These are phyloP conservation scores for Platanista minor DNA, from an alignment of 2,113 vertebrate genomes.

Conservation along the genomic window DNA sequence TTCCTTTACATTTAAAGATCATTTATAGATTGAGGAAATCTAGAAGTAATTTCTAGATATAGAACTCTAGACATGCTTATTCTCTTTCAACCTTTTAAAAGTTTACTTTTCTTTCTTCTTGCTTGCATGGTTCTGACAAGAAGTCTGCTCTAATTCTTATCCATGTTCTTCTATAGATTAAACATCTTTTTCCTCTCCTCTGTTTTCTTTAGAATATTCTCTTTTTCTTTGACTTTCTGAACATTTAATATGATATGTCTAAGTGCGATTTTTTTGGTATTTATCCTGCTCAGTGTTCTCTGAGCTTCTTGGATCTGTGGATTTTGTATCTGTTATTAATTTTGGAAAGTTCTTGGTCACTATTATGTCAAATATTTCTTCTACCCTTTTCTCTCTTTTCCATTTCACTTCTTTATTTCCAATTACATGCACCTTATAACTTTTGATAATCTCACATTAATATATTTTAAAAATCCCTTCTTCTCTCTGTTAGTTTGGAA, in stretches of 20 bases:
- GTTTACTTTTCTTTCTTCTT: neutral
- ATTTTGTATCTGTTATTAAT: neutral
- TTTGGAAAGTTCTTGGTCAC: neutral
- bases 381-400: neutral
- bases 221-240: neutral
- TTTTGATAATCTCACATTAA: neutral
- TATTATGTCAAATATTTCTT: neutral
- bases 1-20: neutral
- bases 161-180: neutral
- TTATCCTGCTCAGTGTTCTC: neutral
- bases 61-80: neutral
- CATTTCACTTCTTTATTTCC: neutral
- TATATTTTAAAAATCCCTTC: neutral
- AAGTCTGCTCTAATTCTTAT: neutral
- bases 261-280: neutral
- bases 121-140: neutral
- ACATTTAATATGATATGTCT: neutral
- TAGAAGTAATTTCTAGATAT: neutral
- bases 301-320: neutral
- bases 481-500: neutral
- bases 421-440: neutral
- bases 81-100: neutral
- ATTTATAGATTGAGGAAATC: neutral
- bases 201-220: neutral
- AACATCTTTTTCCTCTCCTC: neutral